Percentiles rank a stretch among this genome's conserved stretches.
phyloP scores from a whole-genome alignment of 2,113 vertebrate genomes.

The Alces alces region DNA sequence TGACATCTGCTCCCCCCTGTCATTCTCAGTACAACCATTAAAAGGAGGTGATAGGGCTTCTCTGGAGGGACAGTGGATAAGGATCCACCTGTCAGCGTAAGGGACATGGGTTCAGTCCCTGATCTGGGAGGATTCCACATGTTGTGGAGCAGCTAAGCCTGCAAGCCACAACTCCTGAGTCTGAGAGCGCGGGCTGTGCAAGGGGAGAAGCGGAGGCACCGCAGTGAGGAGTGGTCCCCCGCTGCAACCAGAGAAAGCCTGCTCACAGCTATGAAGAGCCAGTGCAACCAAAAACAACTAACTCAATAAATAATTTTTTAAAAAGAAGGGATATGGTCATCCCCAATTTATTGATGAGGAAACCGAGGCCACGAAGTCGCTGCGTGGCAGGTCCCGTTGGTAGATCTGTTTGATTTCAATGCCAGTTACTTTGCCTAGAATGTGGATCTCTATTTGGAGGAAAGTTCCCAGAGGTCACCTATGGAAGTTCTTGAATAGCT shows the following conservation, averaged over 20 bases:
- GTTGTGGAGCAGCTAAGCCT: background rate
- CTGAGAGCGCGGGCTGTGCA: background rate
- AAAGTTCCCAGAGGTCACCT: background rate
- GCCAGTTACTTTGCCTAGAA: background rate
- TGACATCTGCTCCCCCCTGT: background rate
- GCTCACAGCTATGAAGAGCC: background rate
- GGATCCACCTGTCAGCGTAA: background rate
- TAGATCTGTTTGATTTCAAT: background rate
- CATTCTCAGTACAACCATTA: background rate
- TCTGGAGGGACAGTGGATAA: background rate
- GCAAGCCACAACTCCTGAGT: background rate
- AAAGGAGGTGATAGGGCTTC: background rate
- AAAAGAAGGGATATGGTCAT: background rate
- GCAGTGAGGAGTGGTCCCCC: accelerated
- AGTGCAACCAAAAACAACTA: background rate
- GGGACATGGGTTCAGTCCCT: background rate
- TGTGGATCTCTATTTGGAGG: background rate
- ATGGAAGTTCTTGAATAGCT: background rate
- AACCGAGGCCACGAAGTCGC: background rate
- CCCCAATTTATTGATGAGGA: background rate
- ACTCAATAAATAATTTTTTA: background rate
- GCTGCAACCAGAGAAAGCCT: background rate
- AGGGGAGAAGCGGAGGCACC: background rate
- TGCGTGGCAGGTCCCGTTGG: background rate
- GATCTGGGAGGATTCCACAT: background rate